phyloP scores from a whole-genome alignment of 2,797 vertebrate species.

The Prunella strophiata region DNA sequence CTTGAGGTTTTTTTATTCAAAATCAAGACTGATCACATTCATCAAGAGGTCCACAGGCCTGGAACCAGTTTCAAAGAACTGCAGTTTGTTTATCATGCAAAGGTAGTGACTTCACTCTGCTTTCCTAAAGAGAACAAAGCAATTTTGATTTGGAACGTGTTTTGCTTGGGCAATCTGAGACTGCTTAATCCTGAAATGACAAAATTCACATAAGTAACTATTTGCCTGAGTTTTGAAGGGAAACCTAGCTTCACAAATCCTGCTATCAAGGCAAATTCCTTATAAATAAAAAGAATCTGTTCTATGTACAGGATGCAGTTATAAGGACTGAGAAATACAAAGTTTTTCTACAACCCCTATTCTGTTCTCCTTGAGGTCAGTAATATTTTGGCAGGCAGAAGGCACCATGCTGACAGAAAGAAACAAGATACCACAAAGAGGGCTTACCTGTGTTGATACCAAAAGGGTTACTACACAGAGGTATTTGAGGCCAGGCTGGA shows the following conservation, averaged over 20 bases:
- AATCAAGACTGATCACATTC: not conserved
- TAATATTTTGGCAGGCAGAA: not conserved
- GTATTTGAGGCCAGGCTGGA: not conserved
- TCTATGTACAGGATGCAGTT: not conserved
- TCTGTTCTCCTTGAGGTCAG: not conserved
- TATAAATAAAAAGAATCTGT: not conserved
- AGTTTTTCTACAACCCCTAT: not conserved
- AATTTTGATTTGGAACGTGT: not conserved
- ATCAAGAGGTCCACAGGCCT: not conserved
- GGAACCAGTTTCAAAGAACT: constrained; percentile 12
- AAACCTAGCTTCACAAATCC: not conserved
- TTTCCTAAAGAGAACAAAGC: not conserved
- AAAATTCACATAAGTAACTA: not conserved
- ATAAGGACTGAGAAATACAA: not conserved
- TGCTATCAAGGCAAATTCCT: not conserved
- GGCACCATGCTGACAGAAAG: not conserved
- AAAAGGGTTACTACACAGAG: not conserved
- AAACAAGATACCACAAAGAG: not conserved
- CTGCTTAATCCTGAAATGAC: not conserved
- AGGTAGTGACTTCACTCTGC: not conserved
- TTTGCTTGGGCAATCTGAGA: not conserved
- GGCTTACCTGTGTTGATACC: not conserved
- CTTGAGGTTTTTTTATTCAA: not conserved
- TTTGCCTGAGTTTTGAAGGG: not conserved
- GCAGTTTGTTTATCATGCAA: not conserved